phyloP scores from a whole-genome alignment of 2,113 vertebrate genomes.

The Turnix velox region DNA sequence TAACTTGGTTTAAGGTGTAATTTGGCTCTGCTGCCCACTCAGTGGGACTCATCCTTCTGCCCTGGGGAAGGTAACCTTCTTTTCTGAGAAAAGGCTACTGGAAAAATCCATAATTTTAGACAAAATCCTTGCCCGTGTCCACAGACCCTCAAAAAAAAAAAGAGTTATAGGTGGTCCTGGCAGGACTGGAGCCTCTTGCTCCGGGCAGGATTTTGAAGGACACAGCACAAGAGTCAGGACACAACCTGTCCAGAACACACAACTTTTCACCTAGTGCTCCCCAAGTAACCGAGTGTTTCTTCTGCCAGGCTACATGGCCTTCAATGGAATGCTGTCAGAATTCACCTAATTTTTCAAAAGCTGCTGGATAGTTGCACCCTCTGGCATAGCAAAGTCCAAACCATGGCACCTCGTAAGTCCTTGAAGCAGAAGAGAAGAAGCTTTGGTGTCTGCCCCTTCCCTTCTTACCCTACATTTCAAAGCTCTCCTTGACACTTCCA shows the following conservation, averaged over 20 bases:
- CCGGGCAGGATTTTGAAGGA: neutral
- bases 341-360: neutral
- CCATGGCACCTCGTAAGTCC: neutral
- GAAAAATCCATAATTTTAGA: neutral
- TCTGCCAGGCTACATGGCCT: neutral
- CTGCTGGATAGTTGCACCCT: neutral
- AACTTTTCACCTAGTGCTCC: neutral
- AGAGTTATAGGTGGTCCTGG: neutral
- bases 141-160: neutral
- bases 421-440: neutral
- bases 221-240: neutral
- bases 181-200: neutral
- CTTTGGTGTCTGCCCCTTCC: neutral
- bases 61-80: fast-evolving
- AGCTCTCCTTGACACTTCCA: neutral
- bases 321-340: neutral
- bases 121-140: neutral
- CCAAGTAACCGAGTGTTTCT: neutral
- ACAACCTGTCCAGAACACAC: neutral
- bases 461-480: slow-evolving; percentile 6
- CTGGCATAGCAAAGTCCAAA: neutral
- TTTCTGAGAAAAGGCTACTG: neutral
- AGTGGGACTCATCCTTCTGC: neutral
- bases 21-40: neutral
- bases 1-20: neutral